A percentile compares a stretch with the other conserved stretches of the same genome.
phyloP scores from a whole-genome alignment of 2,797 vertebrate genomes.

The Coregonus suidteri region DNA sequence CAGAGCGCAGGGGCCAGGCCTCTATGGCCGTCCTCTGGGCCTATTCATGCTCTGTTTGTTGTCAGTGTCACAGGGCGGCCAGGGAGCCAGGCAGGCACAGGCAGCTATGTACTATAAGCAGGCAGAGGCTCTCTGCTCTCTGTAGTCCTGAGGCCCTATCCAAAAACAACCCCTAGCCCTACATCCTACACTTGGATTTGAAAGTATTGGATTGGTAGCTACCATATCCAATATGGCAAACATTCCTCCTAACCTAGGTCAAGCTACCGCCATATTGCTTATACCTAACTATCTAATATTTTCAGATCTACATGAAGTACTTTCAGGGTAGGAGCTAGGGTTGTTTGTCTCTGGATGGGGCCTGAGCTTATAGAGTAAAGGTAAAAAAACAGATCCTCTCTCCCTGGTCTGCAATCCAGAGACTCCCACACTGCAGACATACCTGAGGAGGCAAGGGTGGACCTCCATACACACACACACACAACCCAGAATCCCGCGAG shows the following conservation, averaged over 20 bases:
- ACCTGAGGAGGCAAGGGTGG: conserved; percentile 70
- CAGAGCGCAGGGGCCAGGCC: not conserved
- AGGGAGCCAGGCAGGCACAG: conserved; percentile 20
- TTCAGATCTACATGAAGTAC: no score
- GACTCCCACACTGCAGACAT: conserved; percentile 68
- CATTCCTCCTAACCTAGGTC: no score
- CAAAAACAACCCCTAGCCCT: no score
- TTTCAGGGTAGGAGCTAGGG: not conserved
- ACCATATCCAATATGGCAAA: no score
- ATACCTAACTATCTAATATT: no score
- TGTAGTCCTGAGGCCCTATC: no score
- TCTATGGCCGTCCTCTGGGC: conserved; percentile 17
- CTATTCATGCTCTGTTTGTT: conserved; percentile 52
- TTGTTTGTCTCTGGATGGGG: conserved; percentile 16
- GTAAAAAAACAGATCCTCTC: conserved; percentile 54
- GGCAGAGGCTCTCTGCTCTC: no score
- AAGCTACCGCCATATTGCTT: no score
- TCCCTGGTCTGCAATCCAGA: conserved; percentile 30
- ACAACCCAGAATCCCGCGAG: conserved; percentile 24
- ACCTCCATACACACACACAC: conserved; percentile 58
- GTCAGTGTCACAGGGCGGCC: conserved; percentile 24
- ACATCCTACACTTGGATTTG: no score
- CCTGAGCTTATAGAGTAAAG: conserved; percentile 34
- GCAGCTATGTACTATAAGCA: conserved; percentile 44
- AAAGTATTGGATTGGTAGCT: no score